Evolutionary conservation across 2,888 invertebrate species (phyloP).

Genomic region (Rotaria macrura): DNA sequence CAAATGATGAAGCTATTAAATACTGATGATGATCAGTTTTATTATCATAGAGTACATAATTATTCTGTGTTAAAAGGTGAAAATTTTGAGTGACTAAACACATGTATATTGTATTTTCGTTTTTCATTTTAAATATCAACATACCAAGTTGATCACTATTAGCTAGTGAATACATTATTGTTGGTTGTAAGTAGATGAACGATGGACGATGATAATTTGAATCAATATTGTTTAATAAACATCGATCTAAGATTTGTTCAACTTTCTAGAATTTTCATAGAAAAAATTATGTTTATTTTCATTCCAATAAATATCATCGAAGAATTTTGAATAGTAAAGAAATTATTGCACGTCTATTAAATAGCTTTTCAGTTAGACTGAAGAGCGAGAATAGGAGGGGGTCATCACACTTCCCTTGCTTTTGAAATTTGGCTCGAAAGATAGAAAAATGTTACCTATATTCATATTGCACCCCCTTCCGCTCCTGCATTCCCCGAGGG

Average conservation of each 20-base stretch:
- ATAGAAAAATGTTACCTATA: too few species aligned
- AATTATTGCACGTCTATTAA: too few species aligned
- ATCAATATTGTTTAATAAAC: neutral
- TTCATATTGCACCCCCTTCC: too few species aligned
- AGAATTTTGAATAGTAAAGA: too few species aligned
- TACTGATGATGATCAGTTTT: neutral
- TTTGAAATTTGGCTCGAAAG: too few species aligned
- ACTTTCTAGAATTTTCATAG: neutral
- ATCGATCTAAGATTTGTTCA: neutral
- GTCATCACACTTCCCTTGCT: too few species aligned
- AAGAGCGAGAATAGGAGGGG: too few species aligned
- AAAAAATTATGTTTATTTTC: too few species aligned
- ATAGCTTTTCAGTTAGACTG: too few species aligned
- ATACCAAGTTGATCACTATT: neutral
- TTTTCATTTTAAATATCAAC: neutral
- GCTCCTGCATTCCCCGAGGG: too few species aligned
- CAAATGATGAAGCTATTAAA: neutral
- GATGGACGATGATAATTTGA: neutral
- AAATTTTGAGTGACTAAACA: neutral
- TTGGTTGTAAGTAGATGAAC: neutral
- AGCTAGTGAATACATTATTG: neutral
- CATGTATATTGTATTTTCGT: neutral
- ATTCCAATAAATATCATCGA: too few species aligned
- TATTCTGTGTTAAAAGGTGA: neutral
- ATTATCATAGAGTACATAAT: neutral